Evolutionary conservation across 2,113 vertebrate genomes (phyloP).

Genomic region (Mastomys natalensis): DNA sequence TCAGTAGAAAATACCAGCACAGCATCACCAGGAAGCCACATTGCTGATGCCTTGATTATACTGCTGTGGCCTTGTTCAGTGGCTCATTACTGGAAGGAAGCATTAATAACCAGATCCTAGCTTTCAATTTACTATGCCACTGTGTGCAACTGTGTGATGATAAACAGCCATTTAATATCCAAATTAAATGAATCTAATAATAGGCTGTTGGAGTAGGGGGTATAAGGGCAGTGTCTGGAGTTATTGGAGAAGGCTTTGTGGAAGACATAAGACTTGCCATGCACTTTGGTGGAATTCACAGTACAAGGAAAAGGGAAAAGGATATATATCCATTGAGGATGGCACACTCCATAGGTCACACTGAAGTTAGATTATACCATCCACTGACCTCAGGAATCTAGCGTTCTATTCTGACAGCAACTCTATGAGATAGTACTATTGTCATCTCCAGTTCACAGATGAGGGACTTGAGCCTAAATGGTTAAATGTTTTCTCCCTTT

Average conservation of each 20-base stretch:
- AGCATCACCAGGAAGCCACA: not conserved
- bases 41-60: not conserved
- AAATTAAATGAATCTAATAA: conserved; percentile 55
- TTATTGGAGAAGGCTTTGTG: conserved; percentile 24
- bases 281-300: not conserved
- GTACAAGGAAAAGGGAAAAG: not conserved
- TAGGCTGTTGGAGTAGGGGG: not conserved
- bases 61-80: not conserved
- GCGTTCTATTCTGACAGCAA: not conserved
- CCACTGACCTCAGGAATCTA: not conserved
- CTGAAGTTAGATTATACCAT: not conserved
- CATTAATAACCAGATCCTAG: conserved; percentile 32
- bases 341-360: not conserved
- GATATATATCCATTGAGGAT: not conserved
- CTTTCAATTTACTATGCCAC: not conserved
- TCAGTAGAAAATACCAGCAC: not conserved
- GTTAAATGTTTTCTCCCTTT: not conserved
- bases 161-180: conserved; percentile 25
- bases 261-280: not conserved
- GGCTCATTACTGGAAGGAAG: not conserved
- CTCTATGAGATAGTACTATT: not conserved
- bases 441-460: not conserved
- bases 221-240: not conserved
- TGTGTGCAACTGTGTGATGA: not conserved
- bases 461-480: not conserved